These are phyloP conservation scores for Panagrolaimus sp. DNA, from an alignment of 1,140 invertebrate genomes.

Conservation along the genomic window DNA sequence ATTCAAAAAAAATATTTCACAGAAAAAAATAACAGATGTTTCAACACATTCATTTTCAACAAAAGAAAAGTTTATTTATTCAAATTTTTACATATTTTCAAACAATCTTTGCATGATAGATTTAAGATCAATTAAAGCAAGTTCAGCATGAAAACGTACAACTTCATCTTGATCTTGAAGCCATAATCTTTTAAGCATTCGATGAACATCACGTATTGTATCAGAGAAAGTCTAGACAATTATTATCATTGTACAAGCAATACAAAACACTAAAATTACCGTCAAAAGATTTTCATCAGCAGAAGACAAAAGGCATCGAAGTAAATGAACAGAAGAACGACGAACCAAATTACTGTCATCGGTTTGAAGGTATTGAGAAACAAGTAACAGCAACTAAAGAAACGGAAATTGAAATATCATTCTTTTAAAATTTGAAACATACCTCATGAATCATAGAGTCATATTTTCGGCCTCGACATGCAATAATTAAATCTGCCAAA, in stretches of 20 bases:
- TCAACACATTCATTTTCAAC: too few species aligned
- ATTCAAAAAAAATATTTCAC: too few species aligned
- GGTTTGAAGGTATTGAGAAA: background rate
- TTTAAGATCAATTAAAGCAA: slow-evolving; percentile 13
- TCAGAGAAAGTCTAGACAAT: background rate
- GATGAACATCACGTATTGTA: slow-evolving; percentile 1
- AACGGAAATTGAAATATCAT: background rate
- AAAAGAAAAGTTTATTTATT: background rate
- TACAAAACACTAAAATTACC: background rate
- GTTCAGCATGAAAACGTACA: slow-evolving; percentile 14
- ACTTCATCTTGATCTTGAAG: slow-evolving; percentile 11
- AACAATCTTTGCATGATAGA: slow-evolving; percentile 1
- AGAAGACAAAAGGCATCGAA: background rate
- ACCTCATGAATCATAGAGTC: background rate
- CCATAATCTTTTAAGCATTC: background rate
- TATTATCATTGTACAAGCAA: too few species aligned
- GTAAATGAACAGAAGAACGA: background rate
- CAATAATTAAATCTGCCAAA: slow-evolving; percentile 10
- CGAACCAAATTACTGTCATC: background rate
- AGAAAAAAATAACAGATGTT: too few species aligned
- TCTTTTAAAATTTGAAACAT: background rate
- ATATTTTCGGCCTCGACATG: background rate
- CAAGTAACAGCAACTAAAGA: background rate
- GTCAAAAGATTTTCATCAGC: background rate
- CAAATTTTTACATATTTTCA: slow-evolving; percentile 5